Evolutionary conservation across 2,113 vertebrate genomes (phyloP).

Genomic region (Poeciliopsis prolifica): DNA sequence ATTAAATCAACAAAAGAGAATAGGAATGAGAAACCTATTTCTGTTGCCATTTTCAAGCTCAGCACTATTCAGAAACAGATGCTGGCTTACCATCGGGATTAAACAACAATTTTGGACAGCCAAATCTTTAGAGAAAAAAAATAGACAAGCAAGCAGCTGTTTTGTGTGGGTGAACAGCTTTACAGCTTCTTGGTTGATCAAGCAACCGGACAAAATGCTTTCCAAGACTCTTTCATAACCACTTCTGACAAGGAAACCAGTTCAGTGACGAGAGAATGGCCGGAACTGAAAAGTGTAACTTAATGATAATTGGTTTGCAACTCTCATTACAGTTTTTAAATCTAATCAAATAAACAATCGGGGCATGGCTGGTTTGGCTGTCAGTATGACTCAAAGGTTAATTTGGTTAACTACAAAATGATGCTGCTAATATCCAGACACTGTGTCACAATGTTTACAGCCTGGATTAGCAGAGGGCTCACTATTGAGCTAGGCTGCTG

Average conservation of each 20-base stretch:
- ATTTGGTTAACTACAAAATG: not conserved
- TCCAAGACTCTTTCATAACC: not conserved
- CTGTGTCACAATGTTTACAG: not conserved
- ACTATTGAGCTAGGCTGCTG: not conserved
- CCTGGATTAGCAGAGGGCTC: not conserved
- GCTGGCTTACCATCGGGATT: conserved; percentile 4
- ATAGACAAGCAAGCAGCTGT: not conserved
- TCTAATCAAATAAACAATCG: not conserved
- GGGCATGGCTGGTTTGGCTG: not conserved
- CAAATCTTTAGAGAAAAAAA: conserved; percentile 25
- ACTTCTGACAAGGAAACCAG: not conserved
- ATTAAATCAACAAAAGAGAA: conserved; percentile 33
- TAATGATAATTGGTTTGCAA: not conserved
- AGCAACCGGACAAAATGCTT: conserved; percentile 11
- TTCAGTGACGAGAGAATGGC: not conserved
- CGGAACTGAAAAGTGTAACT: not conserved
- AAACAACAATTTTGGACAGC: conserved; percentile 33
- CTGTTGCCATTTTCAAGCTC: conserved; percentile 38
- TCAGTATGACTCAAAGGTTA: not conserved
- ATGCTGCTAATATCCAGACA: not conserved
- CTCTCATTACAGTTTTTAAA: not conserved
- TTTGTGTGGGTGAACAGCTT: conserved; percentile 14
- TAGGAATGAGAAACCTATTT: conserved; percentile 18
- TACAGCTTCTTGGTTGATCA: conserved; percentile 19
- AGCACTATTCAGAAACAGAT: conserved; percentile 12